Base-by-base conservation (phyloP, 2,797 vertebrate species). In the Astyanax mexicanus region DNA sequence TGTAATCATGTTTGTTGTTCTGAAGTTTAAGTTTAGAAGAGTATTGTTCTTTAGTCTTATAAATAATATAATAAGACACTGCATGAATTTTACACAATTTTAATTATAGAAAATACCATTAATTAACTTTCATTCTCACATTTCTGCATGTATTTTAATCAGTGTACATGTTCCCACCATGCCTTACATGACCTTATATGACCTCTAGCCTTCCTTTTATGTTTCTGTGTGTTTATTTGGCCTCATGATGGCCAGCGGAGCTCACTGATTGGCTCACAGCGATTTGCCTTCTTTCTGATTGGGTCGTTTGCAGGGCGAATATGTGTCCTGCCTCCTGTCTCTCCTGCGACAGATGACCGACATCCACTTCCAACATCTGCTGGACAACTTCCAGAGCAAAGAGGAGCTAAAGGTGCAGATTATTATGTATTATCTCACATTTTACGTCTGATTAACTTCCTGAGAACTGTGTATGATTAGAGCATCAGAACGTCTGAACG, bases 301-400 rank as follows among this genome's bases (percentile, higher is more conserved):
- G 67, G 69, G 29, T 69, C 12, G 87, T 29, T 4, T 66, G 69
- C 91, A 99, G 98, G 98, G 98, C 57, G 98, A 99, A 84, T 99
- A 99, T 55, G 98, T 99, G 78, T 99, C 98, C 88, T 99, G 98
- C 86, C 96, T 99, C 73, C 93, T 99, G 73, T 99, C 98, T 60
- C 90, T 99, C 83, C 97, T 99, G 61, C 94, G 96, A 74, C 96
- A 98, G 89, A 99, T 99, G 98, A 96, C 96, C 65, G 98, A 99
- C 85, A 95, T 96, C 84, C 97, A 99, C 88, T 99, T 96, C 85
- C 98, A 98, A 82, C 97, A 98, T 87, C 93, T 99, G 72, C 88
- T 99, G 84, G 97, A 99, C 89, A 98, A 97, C 93, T 99, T 99
- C 87, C 98, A 99, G 86, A 99, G 97, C 94, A 99, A 99, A 89